Percentiles rank a stretch among this genome's conserved stretches.
Evolutionary conservation across 2,888 invertebrate species (phyloP).

Genomic region (Troides aeacus): DNA sequence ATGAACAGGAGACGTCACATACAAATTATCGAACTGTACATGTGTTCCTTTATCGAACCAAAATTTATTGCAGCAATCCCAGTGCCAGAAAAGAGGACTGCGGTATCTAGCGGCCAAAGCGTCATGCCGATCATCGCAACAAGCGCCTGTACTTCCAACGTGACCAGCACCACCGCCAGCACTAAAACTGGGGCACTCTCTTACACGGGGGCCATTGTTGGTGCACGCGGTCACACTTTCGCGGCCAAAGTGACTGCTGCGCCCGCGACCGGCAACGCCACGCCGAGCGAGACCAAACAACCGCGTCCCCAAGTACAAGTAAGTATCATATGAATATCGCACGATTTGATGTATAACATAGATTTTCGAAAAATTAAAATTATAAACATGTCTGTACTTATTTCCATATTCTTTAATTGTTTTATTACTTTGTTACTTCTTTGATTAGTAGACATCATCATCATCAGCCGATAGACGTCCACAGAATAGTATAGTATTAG

Average conservation of each 20-base stretch:
- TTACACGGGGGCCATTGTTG: conserved; percentile 75
- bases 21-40: no score
- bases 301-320: conserved; percentile 37
- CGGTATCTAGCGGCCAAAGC: conserved; percentile 37
- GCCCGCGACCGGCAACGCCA: conserved; percentile 33
- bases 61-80: conserved; percentile 32
- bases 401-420: no score
- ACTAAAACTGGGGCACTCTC: conserved; percentile 65
- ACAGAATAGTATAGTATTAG: no score
- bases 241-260: conserved; percentile 84
- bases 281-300: conserved; percentile 43
- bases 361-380: no score
- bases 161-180: background rate
- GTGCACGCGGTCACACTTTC: conserved; percentile 84
- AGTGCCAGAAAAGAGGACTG: conserved; percentile 36
- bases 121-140: conserved; percentile 13
- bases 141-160: background rate
- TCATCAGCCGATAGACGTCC: no score
- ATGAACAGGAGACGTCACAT: no score
- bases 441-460: no score
- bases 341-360: no score
- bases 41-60: background rate
- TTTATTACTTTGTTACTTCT: no score
- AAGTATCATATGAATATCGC: conserved; percentile 8
- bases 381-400: background rate